Base-by-base conservation (phyloP, 2,888 invertebrate species). In the Tenthredo amoena region DNA sequence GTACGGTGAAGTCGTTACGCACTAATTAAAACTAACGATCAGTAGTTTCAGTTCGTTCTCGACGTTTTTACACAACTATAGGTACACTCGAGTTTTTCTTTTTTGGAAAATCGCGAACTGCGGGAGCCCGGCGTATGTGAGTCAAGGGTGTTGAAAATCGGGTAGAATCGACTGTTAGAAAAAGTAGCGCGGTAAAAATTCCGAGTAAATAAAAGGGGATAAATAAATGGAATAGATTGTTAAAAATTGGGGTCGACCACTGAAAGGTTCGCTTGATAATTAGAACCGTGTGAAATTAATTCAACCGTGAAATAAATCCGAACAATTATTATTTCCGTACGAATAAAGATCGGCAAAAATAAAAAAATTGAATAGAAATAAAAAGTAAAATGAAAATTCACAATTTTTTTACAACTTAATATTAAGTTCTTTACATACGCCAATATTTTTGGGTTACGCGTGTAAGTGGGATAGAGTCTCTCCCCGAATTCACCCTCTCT, bases 11-110 rank as follows among this genome's bases (percentile, higher is more conserved):
- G 50, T 55, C 55, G 77, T 34, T 34, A 55, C 55, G 34, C 50
- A 77, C 77, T 55, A 77, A 77, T 77, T 77, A 77, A 77, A 77
- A 77, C 10, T 77, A 77, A 77, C 55, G 77, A 77, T 77, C 77
- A 50, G 21, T 74, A 43, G 34, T 34, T 71, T 74, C 21, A 26
- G 68, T 31, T 18, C 34, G 31, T 21, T 15, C 68, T 31, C 68
- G 15, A 31, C 15, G 18, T 65, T 65, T 10, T 65, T 65, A 9
- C 65, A 15, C 12, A 21, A 65, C 65, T 43, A 43, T 65, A 65
- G 26, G 10, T 21, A 65, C 12, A 2, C n/a, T 62, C n/a, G 4
- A n/a, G n/a, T 21, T 68, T 26, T 31, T 68, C 31, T 26, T 37
- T 72, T 72, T 40, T 1, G 2, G 43, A 72, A 40, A 71, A 34